These are phyloP conservation scores for Salpingus planirostris DNA, from an alignment of 2,888 invertebrate genomes.

Conservation along the genomic window DNA sequence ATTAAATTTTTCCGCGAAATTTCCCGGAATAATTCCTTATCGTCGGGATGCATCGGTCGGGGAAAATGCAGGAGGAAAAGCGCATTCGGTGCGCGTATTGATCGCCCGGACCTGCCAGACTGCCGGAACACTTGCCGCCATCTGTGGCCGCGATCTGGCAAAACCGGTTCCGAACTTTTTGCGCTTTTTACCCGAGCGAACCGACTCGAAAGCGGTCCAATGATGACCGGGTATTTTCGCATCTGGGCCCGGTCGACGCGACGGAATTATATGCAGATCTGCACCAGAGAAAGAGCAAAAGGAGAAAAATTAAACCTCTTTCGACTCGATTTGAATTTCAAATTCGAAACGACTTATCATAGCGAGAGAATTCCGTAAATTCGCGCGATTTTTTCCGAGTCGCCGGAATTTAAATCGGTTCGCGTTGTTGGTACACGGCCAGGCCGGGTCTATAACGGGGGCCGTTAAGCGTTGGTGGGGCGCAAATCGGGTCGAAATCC, in stretches of 20 bases:
- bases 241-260: too few species aligned
- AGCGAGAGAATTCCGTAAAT: too few species aligned
- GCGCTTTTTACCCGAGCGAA: background rate
- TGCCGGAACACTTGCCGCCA: slow-evolving; percentile 22
- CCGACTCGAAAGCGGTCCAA: background rate
- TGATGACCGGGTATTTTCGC: too few species aligned
- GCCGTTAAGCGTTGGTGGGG: slow-evolving; percentile 3
- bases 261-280: background rate
- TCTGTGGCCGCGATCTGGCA: slow-evolving; percentile 20
- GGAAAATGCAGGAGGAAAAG: slow-evolving; percentile 7
- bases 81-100: slow-evolving; percentile 22
- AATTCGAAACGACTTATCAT: too few species aligned
- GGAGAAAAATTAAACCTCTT: background rate
- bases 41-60: background rate
- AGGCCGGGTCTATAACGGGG: slow-evolving; percentile 6
- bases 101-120: slow-evolving; percentile 15
- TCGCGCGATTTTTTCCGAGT: too few species aligned
- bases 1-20: too few species aligned
- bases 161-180: slow-evolving; percentile 12
- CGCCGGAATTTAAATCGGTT: slow-evolving; percentile 2
- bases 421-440: slow-evolving; percentile 13
- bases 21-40: too few species aligned
- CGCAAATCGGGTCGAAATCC: slow-evolving; percentile 5
- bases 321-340: too few species aligned
- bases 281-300: background rate